Conservation (phyloP, 1,140 invertebrate genomes). For the Papilio xuthus region DNA sequence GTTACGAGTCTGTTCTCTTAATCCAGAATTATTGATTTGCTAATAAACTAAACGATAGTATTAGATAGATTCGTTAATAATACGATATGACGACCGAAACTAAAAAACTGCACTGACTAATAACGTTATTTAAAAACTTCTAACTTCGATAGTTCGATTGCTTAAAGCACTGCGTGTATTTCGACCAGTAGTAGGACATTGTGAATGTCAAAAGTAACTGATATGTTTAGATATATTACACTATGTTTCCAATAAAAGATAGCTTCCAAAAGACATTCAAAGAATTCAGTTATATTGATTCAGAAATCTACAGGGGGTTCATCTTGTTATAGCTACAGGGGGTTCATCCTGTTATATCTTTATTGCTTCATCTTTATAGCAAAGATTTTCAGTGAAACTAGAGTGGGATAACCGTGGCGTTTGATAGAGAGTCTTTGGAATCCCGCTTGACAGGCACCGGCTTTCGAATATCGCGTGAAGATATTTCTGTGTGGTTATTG, state of each 20-base stretch:
- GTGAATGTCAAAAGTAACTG: no score
- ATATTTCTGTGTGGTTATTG: constrained; percentile 36
- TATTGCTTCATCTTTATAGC: not conserved
- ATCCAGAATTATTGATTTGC: not conserved
- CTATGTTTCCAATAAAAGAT: no score
- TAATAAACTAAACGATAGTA: not conserved
- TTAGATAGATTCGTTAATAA: not conserved
- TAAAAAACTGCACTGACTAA: no score
- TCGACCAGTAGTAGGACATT: no score
- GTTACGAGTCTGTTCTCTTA: no score
- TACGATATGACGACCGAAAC: not conserved
- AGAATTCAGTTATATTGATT: not conserved
- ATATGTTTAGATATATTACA: no score
- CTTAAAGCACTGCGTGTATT: no score
- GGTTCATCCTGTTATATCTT: not conserved
- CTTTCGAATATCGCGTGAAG: constrained; percentile 35
- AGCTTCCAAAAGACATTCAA: no score
- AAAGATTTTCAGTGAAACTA: not conserved
- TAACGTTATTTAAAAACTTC: no score
- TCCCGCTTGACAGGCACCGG: constrained; percentile 22
- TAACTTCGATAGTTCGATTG: not conserved
- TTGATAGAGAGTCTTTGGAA: constrained; percentile 30
- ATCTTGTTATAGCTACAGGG: not conserved
- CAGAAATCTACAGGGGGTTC: not conserved
- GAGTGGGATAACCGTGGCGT: not conserved